Conservation (phyloP, 2,888 invertebrate genomes). For the Rutpela maculata region DNA sequence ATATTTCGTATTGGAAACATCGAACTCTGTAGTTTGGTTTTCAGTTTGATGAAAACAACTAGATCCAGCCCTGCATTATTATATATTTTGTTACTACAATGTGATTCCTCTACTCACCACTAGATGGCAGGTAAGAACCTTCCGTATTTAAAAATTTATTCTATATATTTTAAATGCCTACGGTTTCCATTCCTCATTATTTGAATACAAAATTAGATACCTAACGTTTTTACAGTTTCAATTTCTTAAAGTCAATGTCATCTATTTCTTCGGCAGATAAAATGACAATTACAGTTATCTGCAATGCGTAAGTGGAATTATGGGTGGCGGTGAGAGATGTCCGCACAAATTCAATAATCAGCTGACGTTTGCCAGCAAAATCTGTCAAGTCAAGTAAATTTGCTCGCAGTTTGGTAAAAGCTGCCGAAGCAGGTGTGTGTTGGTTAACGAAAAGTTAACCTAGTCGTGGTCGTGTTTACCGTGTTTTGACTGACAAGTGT, state of each 20-base stretch:
- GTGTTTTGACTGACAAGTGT: conserved; percentile 17
- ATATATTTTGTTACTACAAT: not conserved
- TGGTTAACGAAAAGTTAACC: conserved; percentile 27
- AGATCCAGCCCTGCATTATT: too few species aligned
- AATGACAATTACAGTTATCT: not conserved
- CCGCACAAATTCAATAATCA: conserved; percentile 14
- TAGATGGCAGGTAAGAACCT: not conserved
- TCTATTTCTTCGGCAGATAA: too few species aligned
- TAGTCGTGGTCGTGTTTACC: conserved; percentile 31
- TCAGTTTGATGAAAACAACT: too few species aligned
- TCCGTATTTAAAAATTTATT: too few species aligned
- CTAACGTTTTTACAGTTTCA: too few species aligned
- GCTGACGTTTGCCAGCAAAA: conserved; percentile 28
- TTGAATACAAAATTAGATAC: too few species aligned
- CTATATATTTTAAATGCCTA: too few species aligned
- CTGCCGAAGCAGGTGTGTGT: conserved; percentile 11
- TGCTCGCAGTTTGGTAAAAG: conserved; percentile 34
- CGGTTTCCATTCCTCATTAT: too few species aligned
- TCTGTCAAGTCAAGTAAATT: conserved; percentile 34
- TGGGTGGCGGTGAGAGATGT: not conserved
- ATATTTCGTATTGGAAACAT: too few species aligned
- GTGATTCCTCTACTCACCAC: not conserved
- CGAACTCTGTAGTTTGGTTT: too few species aligned
- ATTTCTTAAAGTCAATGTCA: too few species aligned
- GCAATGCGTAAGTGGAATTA: not conserved